Evolutionary conservation across 2,888 invertebrate genomes (phyloP).

Genomic region (Tipula helvola): DNA sequence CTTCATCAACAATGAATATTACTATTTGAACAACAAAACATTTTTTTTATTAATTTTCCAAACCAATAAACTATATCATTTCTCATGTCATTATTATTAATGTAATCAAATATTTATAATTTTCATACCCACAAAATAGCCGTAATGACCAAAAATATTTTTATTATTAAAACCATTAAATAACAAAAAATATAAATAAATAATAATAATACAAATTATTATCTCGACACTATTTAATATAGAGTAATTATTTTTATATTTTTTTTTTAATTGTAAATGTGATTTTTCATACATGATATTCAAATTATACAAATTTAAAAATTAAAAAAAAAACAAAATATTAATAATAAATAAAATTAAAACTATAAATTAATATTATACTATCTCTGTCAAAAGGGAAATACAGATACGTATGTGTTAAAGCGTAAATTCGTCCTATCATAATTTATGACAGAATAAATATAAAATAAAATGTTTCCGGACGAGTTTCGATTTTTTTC

Average conservation of each 20-base stretch:
- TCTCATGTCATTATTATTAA: background rate
- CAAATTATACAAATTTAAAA: background rate
- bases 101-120: background rate
- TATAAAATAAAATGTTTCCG: background rate
- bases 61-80: background rate
- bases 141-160: background rate
- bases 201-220: background rate
- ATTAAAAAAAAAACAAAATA: background rate
- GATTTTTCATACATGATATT: background rate
- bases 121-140: background rate
- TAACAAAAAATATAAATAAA: background rate
- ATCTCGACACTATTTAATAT: background rate
- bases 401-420: background rate
- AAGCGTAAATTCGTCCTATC: background rate
- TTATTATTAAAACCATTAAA: background rate
- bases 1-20: background rate
- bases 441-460: background rate
- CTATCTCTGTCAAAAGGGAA: background rate
- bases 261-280: background rate
- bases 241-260: background rate
- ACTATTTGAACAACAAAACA: background rate
- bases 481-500: background rate
- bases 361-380: background rate
- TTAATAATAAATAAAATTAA: background rate
- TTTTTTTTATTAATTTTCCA: background rate